Evolutionary conservation across 2,797 vertebrate species (phyloP), one percentile per base, ranked within the genome.

Genomic region (Microchirus variegatus): DNA sequence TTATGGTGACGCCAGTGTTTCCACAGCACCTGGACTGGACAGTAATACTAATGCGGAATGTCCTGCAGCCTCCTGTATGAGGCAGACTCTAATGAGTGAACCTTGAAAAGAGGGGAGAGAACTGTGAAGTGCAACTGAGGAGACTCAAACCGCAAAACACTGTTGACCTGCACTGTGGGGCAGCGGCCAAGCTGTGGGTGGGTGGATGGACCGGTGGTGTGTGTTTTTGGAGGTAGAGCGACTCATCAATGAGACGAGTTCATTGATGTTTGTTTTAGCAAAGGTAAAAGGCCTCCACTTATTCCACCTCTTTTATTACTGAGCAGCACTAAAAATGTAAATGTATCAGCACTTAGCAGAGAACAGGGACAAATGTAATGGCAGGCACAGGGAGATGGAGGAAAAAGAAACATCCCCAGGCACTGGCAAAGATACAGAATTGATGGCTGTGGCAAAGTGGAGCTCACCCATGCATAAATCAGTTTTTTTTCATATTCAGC

Each of bases 91-190:
- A 73, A 38, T 54, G 62, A 67, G 46, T 74, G 68, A 67, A 70
- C 74, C 61, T 66, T 8, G 1, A 83, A 72, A 80, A 63, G 71
- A 78, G 71, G 64, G 64, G 69, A 49, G 10, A 73, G 76, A 77
- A 85, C 75, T 85, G 72, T 78, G 70, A 89, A 89, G 68, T 61
- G 70, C 74, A 73, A 83, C 77, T 63, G 79, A 87, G 75, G 72
- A 89, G 75, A 90, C 77, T 87, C 78, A 73, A 87, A 93, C 92
- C 90, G 83, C 83, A 87, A n/a, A n/a, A 89, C 91, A 93, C 92
- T 94, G 92, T 93, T 90, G 91, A 93, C 91, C 90, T 87, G 90
- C 89, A 94, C 91, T 93, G 91, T 93, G 90, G 83, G 85, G 83
- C 68, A 73, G 75, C 38, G 62, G 84, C 71, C 73, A 64, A 78